Evolutionary conservation across 2,113 vertebrate genomes (phyloP).

Genomic region (Ctenomys sociabilis): DNA sequence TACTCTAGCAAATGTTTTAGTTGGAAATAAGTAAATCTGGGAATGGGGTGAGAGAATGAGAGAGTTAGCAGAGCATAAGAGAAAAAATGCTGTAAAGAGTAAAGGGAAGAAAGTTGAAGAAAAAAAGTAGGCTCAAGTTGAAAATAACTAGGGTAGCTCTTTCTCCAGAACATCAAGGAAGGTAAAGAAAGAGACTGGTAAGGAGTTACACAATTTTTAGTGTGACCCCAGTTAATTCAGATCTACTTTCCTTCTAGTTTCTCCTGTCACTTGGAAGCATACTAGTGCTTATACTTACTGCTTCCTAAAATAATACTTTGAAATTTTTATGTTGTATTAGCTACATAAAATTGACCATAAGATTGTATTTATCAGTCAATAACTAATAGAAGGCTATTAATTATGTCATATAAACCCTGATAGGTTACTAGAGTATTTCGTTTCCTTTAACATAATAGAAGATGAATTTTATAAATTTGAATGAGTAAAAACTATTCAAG

Average conservation of each 20-base stretch:
- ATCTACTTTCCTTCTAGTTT: not conserved
- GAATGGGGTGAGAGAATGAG: not conserved
- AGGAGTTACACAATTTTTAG: not conserved
- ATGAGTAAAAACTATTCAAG: not conserved
- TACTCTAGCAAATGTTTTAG: not conserved
- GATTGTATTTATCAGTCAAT: not conserved
- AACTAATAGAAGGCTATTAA: not conserved
- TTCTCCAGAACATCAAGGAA: not conserved
- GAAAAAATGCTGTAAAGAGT: not conserved
- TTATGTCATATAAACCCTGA: not conserved
- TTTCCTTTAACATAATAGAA: not conserved
- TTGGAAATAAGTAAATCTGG: not conserved
- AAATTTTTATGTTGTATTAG: not conserved
- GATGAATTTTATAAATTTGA: conserved; percentile 38
- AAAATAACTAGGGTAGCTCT: not conserved
- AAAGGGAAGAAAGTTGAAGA: not conserved
- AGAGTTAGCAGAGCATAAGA: not conserved
- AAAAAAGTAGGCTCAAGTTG: not conserved
- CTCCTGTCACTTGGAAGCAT: not conserved
- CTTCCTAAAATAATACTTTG: not conserved
- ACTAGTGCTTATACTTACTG: not conserved
- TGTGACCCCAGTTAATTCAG: not conserved
- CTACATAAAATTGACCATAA: not conserved
- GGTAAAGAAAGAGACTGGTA: not conserved
- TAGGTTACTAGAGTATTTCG: not conserved